Evolutionary conservation across 2,797 vertebrate species (phyloP).

Genomic region (Prionace glauca): DNA sequence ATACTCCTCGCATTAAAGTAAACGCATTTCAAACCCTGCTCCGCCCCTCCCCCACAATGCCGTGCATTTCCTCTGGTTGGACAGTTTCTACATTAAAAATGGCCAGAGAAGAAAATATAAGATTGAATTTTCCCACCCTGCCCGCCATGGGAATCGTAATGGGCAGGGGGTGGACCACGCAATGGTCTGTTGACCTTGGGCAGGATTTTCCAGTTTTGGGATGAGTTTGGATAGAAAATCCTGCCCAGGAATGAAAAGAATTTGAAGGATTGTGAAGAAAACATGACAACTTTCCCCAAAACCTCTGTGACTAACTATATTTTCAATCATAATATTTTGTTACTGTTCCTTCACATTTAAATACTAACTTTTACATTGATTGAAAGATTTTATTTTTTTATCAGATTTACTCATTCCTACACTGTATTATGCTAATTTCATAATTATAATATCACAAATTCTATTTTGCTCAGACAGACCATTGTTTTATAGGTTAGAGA

Average conservation of each 20-base stretch:
- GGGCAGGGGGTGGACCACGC: too few species aligned
- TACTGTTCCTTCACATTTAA: neutral
- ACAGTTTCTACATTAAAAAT: neutral
- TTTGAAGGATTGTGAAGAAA: neutral
- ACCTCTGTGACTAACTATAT: neutral
- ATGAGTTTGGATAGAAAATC: too few species aligned
- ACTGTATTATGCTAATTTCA: neutral
- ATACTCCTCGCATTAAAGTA: too few species aligned
- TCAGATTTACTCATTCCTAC: neutral
- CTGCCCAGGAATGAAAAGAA: neutral
- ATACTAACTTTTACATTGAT: too few species aligned
- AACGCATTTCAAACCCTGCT: too few species aligned
- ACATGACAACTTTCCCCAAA: neutral
- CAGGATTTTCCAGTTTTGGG: too few species aligned
- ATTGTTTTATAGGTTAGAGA: neutral
- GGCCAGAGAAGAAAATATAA: neutral
- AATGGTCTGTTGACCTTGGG: too few species aligned
- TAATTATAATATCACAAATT: neutral
- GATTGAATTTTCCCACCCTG: too few species aligned
- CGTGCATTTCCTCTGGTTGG: neutral
- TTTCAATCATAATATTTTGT: neutral
- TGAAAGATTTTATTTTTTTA: neutral
- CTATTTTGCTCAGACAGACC: neutral
- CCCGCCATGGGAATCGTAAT: too few species aligned
- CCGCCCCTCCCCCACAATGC: too few species aligned